phyloP scores from a whole-genome alignment of 1,140 invertebrate species.

The Drosophila teissieri region DNA sequence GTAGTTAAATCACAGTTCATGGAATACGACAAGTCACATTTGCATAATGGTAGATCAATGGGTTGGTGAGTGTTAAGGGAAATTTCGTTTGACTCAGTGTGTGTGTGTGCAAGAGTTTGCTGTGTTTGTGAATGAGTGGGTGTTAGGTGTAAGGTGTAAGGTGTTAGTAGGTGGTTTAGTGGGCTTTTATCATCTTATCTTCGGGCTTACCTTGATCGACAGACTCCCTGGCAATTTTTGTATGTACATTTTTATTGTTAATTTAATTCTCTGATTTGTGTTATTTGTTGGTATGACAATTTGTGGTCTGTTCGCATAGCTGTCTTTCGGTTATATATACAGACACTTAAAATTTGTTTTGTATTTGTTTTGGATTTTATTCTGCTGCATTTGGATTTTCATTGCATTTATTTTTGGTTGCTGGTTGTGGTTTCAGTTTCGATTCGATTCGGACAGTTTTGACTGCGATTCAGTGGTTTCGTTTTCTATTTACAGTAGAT shows the following conservation, averaged over 20 bases:
- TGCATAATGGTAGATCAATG: background rate
- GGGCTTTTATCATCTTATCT: conserved; percentile 24
- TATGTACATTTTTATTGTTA: conserved; percentile 48
- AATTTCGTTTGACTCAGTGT: background rate
- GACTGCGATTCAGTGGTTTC: conserved; percentile 43
- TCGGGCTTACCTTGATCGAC: conserved; percentile 58
- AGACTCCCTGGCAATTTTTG: conserved; percentile 36
- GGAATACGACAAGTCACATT: background rate
- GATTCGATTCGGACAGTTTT: conserved; percentile 39
- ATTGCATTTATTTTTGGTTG: conserved; percentile 52
- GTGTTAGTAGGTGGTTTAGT: background rate
- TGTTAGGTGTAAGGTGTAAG: background rate
- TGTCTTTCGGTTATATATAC: conserved; percentile 23
- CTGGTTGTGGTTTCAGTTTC: conserved; percentile 48
- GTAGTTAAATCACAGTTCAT: conserved; percentile 6
- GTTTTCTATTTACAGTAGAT: conserved; percentile 83
- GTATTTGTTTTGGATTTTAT: conserved; percentile 38
- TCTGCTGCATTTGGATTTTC: conserved; percentile 34
- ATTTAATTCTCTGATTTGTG: conserved; percentile 41
- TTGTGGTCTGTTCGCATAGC: conserved; percentile 31
- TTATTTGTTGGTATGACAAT: conserved; percentile 23
- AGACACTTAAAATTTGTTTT: conserved; percentile 16
- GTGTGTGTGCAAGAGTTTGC: background rate
- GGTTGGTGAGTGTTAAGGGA: background rate
- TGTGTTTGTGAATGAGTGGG: conserved; percentile 8